Evolutionary conservation across 1,140 invertebrate species (phyloP).

Genomic region (Brachionus manjavacas): DNA sequence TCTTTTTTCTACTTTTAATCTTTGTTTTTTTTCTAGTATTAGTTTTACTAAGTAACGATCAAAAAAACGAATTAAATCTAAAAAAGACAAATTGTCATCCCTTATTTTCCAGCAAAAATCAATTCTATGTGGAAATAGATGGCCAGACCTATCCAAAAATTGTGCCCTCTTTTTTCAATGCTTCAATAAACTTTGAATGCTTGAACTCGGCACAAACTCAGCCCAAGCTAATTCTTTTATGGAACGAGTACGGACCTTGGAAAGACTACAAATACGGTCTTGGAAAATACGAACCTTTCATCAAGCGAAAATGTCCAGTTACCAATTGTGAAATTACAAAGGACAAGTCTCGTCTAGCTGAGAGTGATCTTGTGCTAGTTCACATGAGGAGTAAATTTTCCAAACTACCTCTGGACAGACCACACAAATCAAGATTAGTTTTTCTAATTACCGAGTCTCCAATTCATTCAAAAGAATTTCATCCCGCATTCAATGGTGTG

Average conservation of each 20-base stretch:
- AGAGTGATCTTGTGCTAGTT: constrained; percentile 11
- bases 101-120: background rate
- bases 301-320: background rate
- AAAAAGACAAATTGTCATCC: background rate
- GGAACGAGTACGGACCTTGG: constrained; percentile 19
- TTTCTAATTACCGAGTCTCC: constrained; percentile 5
- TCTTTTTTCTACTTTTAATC: background rate
- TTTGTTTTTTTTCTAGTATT: background rate
- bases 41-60: background rate
- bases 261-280: background rate
- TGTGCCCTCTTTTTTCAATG: constrained; percentile 18
- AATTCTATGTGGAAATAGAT: constrained; percentile 15
- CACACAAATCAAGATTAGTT: background rate
- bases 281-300: background rate
- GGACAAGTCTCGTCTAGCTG: background rate
- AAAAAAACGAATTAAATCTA: background rate
- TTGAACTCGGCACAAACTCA: background rate
- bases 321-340: constrained; percentile 31
- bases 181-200: constrained; percentile 21
- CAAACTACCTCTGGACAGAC: background rate
- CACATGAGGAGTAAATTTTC: constrained; percentile 15
- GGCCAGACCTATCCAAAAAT: background rate
- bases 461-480: background rate
- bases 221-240: constrained; percentile 19
- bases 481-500: background rate